phyloP scores from a whole-genome alignment of 30 jellyfish, hydroid and myxozoan genomes.

The Clytia hemisphaerica region DNA sequence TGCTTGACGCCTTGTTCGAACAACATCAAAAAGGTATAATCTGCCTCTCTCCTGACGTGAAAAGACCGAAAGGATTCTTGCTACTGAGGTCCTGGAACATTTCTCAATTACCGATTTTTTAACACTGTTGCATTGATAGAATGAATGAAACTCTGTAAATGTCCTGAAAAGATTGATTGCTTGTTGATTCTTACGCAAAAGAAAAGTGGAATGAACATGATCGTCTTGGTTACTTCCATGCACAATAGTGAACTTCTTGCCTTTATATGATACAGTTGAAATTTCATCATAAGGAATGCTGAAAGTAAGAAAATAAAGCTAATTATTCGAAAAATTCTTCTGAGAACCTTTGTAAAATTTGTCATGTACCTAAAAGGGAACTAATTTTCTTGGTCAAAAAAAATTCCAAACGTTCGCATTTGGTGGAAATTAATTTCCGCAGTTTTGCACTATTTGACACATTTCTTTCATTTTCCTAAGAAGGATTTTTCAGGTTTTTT shows the following conservation, averaged over 20 bases:
- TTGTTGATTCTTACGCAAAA: slow-evolving; percentile 54
- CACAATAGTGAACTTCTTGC: slow-evolving; percentile 84
- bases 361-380: background rate
- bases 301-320: slow-evolving; percentile 11
- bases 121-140: slow-evolving; percentile 89
- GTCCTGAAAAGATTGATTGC: slow-evolving; percentile 89
- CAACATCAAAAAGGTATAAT: slow-evolving; percentile 82
- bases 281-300: slow-evolving; percentile 94
- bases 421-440: too few relatives aligned
- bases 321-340: background rate
- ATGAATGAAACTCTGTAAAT: slow-evolving; percentile 93
- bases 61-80: slow-evolving; percentile 66
- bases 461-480: too few relatives aligned
- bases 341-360: background rate
- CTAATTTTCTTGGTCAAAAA: too few relatives aligned
- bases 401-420: too few relatives aligned
- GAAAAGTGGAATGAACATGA: slow-evolving; percentile 72
- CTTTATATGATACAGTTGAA: slow-evolving; percentile 96
- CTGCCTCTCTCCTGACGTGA: slow-evolving; percentile 58
- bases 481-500: background rate
- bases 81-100: slow-evolving; percentile 85
- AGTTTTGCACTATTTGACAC: too few relatives aligned
- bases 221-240: slow-evolving; percentile 62
- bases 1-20: slow-evolving; percentile 86
- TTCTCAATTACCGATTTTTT: slow-evolving; percentile 92